These are phyloP conservation scores for Tyrophagus putrescentiae DNA, from an alignment of 1,140 invertebrate genomes.

Conservation along the genomic window DNA sequence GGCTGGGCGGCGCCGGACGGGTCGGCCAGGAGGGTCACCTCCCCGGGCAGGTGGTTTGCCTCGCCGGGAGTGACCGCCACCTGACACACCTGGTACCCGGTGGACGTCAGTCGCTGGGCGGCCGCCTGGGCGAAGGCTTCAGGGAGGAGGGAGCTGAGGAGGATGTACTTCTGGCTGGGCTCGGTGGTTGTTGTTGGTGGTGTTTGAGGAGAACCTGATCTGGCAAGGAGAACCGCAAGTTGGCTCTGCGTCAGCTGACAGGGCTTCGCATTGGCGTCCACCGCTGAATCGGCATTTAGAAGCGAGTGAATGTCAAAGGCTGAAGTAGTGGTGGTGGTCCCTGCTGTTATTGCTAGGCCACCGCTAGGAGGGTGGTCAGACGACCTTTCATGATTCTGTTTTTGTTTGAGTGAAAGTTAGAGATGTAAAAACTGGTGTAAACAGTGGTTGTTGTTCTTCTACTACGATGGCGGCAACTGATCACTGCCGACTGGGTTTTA, in stretches of 20 bases:
- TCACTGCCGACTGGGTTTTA: no score
- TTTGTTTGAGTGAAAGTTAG: not conserved
- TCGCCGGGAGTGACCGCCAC: not conserved
- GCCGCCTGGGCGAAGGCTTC: not conserved
- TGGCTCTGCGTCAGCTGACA: not conserved
- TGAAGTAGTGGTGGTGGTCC: no score
- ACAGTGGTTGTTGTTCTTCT: no score
- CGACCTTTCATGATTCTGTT: not conserved
- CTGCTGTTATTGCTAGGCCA: not conserved
- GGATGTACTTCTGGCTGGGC: not conserved
- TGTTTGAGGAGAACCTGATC: not conserved
- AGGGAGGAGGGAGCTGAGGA: not conserved
- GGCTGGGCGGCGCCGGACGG: not conserved
- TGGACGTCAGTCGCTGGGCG: not conserved
- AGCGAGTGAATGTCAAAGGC: not conserved
- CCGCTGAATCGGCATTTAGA: not conserved
- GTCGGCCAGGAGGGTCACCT: not conserved
- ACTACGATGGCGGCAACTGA: no score
- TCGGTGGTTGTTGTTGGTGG: not conserved
- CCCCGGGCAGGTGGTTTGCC: not conserved
- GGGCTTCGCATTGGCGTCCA: not conserved
- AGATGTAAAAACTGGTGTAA: not conserved
- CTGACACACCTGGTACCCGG: not conserved
- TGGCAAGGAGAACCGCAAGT: no score
- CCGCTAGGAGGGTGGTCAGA: not conserved